These are phyloP conservation scores for Thunnus thynnus DNA, from an alignment of 2,113 vertebrate species.

Conservation along the genomic window DNA sequence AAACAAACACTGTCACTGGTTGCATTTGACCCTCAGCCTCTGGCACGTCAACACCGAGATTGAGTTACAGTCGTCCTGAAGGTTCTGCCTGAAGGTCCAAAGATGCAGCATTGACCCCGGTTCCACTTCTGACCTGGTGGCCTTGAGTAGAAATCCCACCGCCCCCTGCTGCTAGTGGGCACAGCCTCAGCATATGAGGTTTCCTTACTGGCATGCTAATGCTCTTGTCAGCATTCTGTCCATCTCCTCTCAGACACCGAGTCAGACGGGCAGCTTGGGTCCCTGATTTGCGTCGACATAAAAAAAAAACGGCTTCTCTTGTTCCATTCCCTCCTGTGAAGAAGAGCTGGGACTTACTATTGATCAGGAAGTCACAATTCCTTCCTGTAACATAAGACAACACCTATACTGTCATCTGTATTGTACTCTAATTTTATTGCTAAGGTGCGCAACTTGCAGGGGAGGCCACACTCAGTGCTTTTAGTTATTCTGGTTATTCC, in stretches of 20 bases:
- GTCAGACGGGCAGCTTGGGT: conserved; percentile 54
- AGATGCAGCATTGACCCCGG: conserved; percentile 27
- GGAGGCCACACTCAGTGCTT: neutral
- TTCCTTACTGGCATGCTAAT: conserved; percentile 69
- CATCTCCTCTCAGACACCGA: conserved; percentile 62
- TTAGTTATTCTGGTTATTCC: neutral
- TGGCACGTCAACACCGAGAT: conserved; percentile 22
- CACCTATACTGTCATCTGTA: conserved; percentile 16
- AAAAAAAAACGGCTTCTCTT: conserved; percentile 52
- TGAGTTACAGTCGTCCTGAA: conserved; percentile 35
- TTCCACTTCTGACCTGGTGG: conserved; percentile 65
- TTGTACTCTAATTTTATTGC: conserved; percentile 16
- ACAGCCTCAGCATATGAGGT: conserved; percentile 58
- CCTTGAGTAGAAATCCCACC: conserved; percentile 54
- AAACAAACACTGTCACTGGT: neutral
- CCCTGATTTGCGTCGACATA: conserved; percentile 36
- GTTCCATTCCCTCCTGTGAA: conserved; percentile 46
- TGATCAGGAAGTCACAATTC: conserved; percentile 49
- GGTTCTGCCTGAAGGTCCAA: conserved; percentile 44
- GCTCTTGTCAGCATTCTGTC: conserved; percentile 77
- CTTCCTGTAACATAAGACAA: conserved; percentile 63
- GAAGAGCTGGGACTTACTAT: conserved; percentile 26
- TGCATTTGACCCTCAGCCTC: conserved; percentile 14
- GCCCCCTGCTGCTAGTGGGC: conserved; percentile 44
- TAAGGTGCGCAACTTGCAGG: neutral